phyloP scores from a whole-genome alignment of 2,113 vertebrate species.

The Chrysemys picta region DNA sequence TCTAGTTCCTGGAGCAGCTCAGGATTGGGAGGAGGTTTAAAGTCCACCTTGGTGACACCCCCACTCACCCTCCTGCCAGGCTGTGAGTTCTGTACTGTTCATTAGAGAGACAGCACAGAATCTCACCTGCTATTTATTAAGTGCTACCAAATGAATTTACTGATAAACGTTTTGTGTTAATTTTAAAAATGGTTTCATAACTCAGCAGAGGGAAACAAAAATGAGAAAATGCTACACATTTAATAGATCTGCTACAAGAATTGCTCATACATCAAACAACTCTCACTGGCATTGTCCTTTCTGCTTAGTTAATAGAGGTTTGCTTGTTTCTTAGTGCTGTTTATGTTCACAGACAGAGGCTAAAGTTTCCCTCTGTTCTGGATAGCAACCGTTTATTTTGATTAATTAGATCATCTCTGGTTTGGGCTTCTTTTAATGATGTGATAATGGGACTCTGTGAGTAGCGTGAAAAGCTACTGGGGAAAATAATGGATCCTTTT shows the following conservation, averaged over 20 bases:
- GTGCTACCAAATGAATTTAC: slow-evolving; percentile 1
- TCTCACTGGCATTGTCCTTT: neutral
- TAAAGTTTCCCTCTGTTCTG: slow-evolving; percentile 19
- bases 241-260: neutral
- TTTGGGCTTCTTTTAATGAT: slow-evolving; percentile 59
- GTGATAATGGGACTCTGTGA: slow-evolving; percentile 65
- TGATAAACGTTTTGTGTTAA: neutral
- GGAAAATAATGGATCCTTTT: slow-evolving; percentile 64
- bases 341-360: slow-evolving; percentile 17
- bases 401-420: slow-evolving; percentile 61
- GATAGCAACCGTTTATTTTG: slow-evolving; percentile 48
- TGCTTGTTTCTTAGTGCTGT: neutral
- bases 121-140: neutral
- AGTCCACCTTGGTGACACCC: neutral
- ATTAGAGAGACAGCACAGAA: neutral
- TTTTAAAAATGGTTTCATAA: slow-evolving; percentile 20
- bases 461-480: slow-evolving; percentile 49
- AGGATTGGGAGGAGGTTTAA: neutral
- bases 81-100: neutral
- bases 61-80: neutral
- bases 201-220: slow-evolving; percentile 8
- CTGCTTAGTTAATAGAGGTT: neutral
- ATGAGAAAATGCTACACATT: neutral
- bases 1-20: neutral
- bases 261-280: neutral